Evolutionary conservation across 2,888 invertebrate genomes (phyloP), one percentile per base, ranked within the genome.

Genomic region (Crematogaster levior): DNA sequence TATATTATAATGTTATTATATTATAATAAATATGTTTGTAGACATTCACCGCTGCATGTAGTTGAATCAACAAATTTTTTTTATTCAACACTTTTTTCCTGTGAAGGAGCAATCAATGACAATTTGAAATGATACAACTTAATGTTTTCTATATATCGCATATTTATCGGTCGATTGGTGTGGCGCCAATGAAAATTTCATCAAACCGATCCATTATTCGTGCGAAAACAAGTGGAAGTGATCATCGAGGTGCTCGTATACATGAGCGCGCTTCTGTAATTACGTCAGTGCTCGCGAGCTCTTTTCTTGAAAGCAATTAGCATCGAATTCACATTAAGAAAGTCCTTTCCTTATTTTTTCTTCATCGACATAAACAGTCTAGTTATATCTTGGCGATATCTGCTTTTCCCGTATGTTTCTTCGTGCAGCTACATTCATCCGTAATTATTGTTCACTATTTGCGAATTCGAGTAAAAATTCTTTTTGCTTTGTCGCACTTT

Each of bases 251-350:
- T 60, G 61, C 34, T 66, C 60, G 40, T 60, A 24, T 12, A 4
- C 21, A 27, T 27, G 30, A 48, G 21, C 61, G 15, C n/a, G 30
- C 27, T 84, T 73, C 24, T 34, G 21, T 34, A 43, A 48, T 53
- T 27, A 60, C 12, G 30, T 48, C 21, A 18, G 15, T 77, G n/a
- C 56, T 74, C 81, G 68, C 27, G 21, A 51, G 81, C 61, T 51
- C 65, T 21, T 12, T 58, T 12, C 12, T 53, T 21, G 18, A 56
- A 82, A 46, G 24, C 74, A 66, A 82, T 81, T 53, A 56, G 53
- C 61, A 53, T 10, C 24, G 48, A 63, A 83, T 74, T 66, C 53
- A 12, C 70, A 21, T n/a, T 27, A 51, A 21, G 12, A 3, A 40
- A 68, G 43, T 15, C 46, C 30, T 53, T 61, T 72, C 18, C 51